Conservation (phyloP, 1,140 invertebrate species). For the Amphibalanus amphitrite region DNA sequence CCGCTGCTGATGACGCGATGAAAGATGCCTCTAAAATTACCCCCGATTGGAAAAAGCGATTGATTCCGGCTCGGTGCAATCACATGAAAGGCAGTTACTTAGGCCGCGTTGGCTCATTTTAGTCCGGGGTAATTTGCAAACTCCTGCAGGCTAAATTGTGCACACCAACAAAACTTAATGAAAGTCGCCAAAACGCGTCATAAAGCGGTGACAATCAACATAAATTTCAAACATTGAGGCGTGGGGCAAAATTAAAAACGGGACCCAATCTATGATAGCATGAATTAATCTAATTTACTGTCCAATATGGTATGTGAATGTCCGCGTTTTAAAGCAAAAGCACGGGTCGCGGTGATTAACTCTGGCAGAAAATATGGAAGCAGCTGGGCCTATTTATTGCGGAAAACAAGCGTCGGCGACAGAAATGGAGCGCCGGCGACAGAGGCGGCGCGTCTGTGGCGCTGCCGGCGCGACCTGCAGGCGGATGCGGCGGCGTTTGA, state of each 20-base stretch:
- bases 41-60: not conserved
- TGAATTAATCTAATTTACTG: not conserved
- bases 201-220: not conserved
- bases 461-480: too few relatives aligned
- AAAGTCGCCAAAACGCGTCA: not conserved
- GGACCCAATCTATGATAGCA: not conserved
- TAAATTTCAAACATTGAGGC: not conserved
- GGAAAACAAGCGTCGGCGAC: too few relatives aligned
- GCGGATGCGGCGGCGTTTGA: too few relatives aligned
- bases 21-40: not conserved
- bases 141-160: not conserved
- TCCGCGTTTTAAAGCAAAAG: not conserved
- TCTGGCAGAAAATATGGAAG: not conserved
- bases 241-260: not conserved
- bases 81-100: not conserved
- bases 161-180: conserved; percentile 1
- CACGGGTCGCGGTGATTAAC: not conserved
- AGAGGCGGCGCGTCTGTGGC: too few relatives aligned
- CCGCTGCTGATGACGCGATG: not conserved
- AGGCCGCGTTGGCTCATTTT: not conserved
- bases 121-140: not conserved
- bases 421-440: too few relatives aligned
- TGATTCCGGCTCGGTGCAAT: not conserved
- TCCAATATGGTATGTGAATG: not conserved
- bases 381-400: too few relatives aligned